Percentiles rank a stretch among this genome's conserved stretches.
Conservation (phyloP, 2,113 vertebrate species). For the Zosterops pallidus region DNA sequence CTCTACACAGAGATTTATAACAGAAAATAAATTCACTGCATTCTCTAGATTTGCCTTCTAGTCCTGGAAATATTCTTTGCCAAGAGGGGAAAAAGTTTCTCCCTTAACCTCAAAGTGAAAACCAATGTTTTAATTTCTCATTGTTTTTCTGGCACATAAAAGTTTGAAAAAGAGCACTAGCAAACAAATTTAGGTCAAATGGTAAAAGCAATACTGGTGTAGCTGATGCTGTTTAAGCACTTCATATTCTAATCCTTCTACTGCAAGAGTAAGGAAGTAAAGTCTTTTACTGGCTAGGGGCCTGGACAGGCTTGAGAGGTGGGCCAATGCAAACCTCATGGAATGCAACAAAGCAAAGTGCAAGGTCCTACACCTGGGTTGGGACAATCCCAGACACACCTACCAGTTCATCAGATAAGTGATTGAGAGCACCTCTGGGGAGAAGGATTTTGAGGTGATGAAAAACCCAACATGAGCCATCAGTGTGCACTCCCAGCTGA, state of each 20-base stretch:
- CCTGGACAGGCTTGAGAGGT: neutral
- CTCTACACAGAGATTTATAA: neutral
- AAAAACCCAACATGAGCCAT: neutral
- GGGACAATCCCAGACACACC: neutral
- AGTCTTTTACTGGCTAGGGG: neutral
- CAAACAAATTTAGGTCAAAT: neutral
- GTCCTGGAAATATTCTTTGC: neutral
- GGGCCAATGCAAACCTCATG: neutral
- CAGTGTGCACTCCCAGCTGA: rapidly evolving
- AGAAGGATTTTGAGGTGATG: neutral
- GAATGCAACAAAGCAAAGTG: neutral
- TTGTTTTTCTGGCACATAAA: neutral
- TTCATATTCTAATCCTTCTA: neutral
- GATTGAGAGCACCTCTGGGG: neutral
- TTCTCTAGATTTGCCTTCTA: neutral
- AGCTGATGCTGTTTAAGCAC: neutral
- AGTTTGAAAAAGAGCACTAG: neutral
- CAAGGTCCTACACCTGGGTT: neutral
- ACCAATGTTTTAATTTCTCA: neutral
- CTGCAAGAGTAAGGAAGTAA: neutral
- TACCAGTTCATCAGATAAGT: neutral
- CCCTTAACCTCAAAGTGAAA: neutral
- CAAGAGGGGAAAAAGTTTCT: neutral
- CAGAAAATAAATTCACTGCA: neutral
- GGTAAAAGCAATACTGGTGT: neutral